phyloP scores from a whole-genome alignment of 1,140 invertebrate species.

The Drosophila ficusphila region DNA sequence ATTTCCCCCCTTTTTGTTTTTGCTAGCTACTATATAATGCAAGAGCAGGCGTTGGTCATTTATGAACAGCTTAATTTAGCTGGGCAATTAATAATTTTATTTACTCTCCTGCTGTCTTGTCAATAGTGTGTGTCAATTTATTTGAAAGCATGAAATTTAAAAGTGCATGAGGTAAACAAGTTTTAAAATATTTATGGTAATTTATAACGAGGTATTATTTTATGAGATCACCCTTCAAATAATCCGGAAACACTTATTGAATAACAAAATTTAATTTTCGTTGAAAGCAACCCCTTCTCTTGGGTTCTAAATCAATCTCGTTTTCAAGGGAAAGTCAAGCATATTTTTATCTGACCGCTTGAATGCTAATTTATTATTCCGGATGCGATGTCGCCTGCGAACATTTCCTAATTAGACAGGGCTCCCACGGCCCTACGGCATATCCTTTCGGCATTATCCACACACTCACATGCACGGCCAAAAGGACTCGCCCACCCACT shows the following conservation, averaged over 20 bases:
- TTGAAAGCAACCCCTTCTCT: too few species aligned
- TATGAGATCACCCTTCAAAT: neutral
- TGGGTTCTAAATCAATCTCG: neutral
- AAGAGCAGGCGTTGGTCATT: constrained; percentile 9
- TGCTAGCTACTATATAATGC: neutral
- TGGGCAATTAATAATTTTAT: constrained; percentile 33
- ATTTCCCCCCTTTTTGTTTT: neutral
- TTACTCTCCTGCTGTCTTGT: constrained; percentile 14
- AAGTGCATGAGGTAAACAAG: too few species aligned
- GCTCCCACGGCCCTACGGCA: constrained; percentile 12
- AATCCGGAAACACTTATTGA: neutral
- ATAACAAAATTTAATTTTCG: neutral
- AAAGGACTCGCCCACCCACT: constrained; percentile 1
- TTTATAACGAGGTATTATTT: too few species aligned
- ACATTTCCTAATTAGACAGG: constrained; percentile 43
- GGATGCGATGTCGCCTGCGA: neutral
- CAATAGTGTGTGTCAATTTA: neutral
- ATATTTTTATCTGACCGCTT: neutral
- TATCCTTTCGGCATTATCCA: constrained; percentile 14
- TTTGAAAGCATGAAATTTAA: neutral
- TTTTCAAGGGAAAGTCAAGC: neutral
- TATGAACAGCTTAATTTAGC: constrained; percentile 3
- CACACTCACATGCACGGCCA: neutral
- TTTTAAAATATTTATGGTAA: too few species aligned
- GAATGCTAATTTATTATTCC: constrained; percentile 18